Evolutionary conservation across 2,113 vertebrate genomes (phyloP).

Genomic region (Anser brachyrhynchus): DNA sequence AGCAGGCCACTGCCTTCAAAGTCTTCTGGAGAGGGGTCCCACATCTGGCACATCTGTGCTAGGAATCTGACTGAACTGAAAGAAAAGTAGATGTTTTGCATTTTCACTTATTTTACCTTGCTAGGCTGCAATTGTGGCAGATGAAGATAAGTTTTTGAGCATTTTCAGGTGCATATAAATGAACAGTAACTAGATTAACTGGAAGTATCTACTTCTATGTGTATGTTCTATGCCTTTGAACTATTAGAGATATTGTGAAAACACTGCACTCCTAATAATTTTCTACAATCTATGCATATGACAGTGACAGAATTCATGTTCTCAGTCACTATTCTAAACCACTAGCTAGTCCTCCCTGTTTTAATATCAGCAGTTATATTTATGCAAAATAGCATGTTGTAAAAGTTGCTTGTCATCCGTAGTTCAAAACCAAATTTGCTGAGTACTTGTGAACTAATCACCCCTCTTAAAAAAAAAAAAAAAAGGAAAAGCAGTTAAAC

Average conservation of each 20-base stretch:
- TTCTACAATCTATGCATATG: neutral
- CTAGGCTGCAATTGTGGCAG: neutral
- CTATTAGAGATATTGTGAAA: neutral
- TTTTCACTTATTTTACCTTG: neutral
- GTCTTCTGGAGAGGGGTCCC: neutral
- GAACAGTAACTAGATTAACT: neutral
- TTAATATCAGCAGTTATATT: neutral
- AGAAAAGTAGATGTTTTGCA: neutral
- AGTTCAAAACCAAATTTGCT: neutral
- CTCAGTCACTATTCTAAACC: neutral
- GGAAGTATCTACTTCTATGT: neutral
- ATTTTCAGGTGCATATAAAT: neutral
- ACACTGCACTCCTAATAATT: accelerated
- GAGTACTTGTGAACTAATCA: neutral
- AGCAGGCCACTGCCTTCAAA: accelerated
- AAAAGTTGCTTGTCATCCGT: neutral
- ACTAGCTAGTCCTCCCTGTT: neutral
- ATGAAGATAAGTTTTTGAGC: neutral
- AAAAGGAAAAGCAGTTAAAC: neutral
- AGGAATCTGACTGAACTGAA: neutral
- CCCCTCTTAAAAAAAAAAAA: neutral
- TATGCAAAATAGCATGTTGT: neutral
- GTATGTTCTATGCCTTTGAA: neutral
- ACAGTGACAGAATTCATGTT: neutral
- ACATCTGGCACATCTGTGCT: neutral